Evolutionary conservation across 2,797 vertebrate genomes (phyloP).

Genomic region (Pantherophis alleghaniensis): DNA sequence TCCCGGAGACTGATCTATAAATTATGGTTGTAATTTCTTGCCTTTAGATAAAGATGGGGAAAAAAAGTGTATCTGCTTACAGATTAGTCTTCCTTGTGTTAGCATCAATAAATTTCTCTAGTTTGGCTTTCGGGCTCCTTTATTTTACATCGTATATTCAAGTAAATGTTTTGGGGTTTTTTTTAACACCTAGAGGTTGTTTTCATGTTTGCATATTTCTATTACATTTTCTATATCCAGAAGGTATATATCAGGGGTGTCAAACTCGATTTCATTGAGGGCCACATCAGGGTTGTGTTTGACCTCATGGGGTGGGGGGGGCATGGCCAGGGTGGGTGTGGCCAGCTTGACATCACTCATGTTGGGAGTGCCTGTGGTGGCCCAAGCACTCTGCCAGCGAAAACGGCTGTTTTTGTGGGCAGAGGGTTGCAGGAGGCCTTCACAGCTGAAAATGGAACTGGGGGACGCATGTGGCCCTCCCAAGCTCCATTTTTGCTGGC

Average conservation of each 20-base stretch:
- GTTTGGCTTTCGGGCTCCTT: conserved; percentile 22
- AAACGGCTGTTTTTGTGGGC: too few relatives aligned
- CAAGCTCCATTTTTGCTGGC: too few relatives aligned
- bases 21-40: conserved; percentile 59
- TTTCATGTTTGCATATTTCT: not conserved
- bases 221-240: not conserved
- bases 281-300: too few relatives aligned
- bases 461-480: too few relatives aligned
- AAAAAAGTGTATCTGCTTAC: conserved; percentile 60
- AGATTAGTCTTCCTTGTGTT: conserved; percentile 65
- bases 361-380: too few relatives aligned
- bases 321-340: too few relatives aligned
- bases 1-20: not conserved
- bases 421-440: too few relatives aligned
- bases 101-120: conserved; percentile 59
- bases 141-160: not conserved
- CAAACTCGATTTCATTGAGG: too few relatives aligned
- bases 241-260: not conserved
- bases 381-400: too few relatives aligned
- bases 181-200: not conserved
- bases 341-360: too few relatives aligned
- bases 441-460: too few relatives aligned
- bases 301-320: fast-evolving
- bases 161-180: not conserved
- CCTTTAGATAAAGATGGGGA: conserved; percentile 58